Evolutionary conservation across 2,113 vertebrate species (phyloP), one percentile per base, ranked within the genome.

Genomic region (Macquaria ambigua): DNA sequence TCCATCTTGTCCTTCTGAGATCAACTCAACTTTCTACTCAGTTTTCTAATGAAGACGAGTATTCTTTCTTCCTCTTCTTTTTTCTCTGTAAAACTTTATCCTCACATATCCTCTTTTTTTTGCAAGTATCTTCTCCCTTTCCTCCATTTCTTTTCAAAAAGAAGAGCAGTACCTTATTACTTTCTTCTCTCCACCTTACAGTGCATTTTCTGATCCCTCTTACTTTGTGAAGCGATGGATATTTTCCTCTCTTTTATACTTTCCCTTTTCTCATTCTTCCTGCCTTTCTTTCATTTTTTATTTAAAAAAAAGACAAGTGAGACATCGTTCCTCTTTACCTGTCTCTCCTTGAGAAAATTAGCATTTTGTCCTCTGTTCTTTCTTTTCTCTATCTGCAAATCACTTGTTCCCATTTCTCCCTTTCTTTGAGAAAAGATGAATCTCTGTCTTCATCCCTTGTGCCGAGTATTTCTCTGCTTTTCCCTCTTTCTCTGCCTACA

Each of bases 311-410:
- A 18, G 20, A 3, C 5, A 11, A 41, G 46, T 63, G 59, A 23
- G 68, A 68, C 16, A 37, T 77, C 67, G 34, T 53, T 25, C 58
- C 16, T 28, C 58, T 55, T 59, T 7, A 23, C 70, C 53, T n/a
- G 41, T 48, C 50, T 41, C 43, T 76, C 71, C 71, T 41, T 71
- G 56, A 71, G 52, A 72, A 68, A 63, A 79, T 8, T 18, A 87
- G 71, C 50, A 46, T 73, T 78, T 72, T 3, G 20, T 89, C 77
- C 70, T 83, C 62, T 10, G 0, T 61, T 61, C 66, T 67, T 56
- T 75, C 76, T 64, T 41, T 61, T 4, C 12, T 74, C 67, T 20
- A 6, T 46, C 84, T 71, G 31, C 18, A 64, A 80, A 83, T 83
- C 75, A 61, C 39, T 37, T 23, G 11, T 50, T 90, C 78, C 31